These are phyloP conservation scores for Noturus placidus DNA, from an alignment of 2,113 vertebrate genomes.

Conservation along the genomic window DNA sequence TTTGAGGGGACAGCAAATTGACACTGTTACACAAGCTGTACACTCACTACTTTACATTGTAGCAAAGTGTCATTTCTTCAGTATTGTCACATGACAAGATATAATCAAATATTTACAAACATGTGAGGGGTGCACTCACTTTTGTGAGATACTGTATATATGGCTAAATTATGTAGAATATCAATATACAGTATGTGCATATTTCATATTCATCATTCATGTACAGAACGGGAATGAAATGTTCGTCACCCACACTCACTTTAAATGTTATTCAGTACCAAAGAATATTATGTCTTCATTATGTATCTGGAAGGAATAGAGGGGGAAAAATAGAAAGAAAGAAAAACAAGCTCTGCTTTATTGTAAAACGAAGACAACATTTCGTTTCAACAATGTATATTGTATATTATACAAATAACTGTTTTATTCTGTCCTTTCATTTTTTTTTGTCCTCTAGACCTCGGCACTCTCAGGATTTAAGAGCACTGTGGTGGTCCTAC, in stretches of 20 bases:
- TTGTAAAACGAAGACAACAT: background rate
- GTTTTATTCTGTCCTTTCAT: background rate
- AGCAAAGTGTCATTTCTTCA: no score
- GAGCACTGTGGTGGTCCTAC: background rate
- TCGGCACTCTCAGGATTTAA: background rate
- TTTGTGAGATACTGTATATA: no score
- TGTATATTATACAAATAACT: background rate
- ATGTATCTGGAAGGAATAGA: background rate
- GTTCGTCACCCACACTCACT: background rate
- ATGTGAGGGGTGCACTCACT: no score
- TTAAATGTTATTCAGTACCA: background rate
- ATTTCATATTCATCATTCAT: background rate
- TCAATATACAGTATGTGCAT: background rate
- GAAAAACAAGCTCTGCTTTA: background rate
- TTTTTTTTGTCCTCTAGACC: constrained; percentile 2
- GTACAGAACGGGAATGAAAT: background rate
- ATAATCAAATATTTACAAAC: no score
- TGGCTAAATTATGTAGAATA: no score
- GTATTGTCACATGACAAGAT: no score
- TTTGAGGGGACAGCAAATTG: no score
- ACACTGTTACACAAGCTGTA: no score
- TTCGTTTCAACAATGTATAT: background rate
- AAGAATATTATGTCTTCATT: background rate
- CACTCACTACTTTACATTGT: no score
- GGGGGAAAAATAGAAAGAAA: no score